A percentile compares a stretch with the other conserved stretches of the same genome.
Conservation (phyloP, 35 echinoderm and acorn worm genomes). For the Apostichopus californicus region DNA sequence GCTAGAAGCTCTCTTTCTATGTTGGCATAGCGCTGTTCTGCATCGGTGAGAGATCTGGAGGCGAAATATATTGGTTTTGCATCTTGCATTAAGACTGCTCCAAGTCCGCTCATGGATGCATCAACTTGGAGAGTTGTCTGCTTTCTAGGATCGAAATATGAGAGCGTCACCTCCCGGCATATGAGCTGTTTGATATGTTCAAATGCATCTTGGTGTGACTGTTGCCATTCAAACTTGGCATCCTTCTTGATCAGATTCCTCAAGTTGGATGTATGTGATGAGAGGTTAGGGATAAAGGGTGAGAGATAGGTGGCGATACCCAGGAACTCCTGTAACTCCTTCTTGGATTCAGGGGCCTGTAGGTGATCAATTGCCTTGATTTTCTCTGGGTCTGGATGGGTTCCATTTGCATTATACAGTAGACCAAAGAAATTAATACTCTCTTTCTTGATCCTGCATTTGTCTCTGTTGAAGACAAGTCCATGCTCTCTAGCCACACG, state of each 20-base stretch:
- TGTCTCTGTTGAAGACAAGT: no score
- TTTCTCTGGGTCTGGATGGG: slow-evolving; percentile 30
- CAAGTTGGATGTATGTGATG: no score
- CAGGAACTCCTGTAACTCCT: slow-evolving; percentile 44
- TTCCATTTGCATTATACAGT: neutral
- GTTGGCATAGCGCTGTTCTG: no score
- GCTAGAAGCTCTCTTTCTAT: no score
- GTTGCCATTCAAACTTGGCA: slow-evolving; percentile 36
- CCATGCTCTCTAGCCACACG: no score
- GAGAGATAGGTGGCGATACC: slow-evolving; percentile 42
- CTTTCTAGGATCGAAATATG: slow-evolving; percentile 64
- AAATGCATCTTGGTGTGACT: slow-evolving; percentile 10
- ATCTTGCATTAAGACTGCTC: slow-evolving; percentile 45
- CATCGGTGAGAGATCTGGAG: no score
- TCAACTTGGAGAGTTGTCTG: slow-evolving; percentile 54
- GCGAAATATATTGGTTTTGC: no score
- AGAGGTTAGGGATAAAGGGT: slow-evolving; percentile 23
- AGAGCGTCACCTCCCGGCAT: slow-evolving; percentile 48
- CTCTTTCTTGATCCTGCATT: slow-evolving; percentile 26
- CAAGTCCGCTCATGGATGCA: slow-evolving; percentile 52
- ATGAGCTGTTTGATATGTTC: slow-evolving; percentile 52
- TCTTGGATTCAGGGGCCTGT: neutral
- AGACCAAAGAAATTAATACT: slow-evolving; percentile 1
- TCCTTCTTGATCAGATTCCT: slow-evolving; percentile 48
- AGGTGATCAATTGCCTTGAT: neutral